These are phyloP conservation scores for Leptinotarsa peninsularis DNA, from an alignment of 2,888 invertebrate genomes.

Conservation along the genomic window DNA sequence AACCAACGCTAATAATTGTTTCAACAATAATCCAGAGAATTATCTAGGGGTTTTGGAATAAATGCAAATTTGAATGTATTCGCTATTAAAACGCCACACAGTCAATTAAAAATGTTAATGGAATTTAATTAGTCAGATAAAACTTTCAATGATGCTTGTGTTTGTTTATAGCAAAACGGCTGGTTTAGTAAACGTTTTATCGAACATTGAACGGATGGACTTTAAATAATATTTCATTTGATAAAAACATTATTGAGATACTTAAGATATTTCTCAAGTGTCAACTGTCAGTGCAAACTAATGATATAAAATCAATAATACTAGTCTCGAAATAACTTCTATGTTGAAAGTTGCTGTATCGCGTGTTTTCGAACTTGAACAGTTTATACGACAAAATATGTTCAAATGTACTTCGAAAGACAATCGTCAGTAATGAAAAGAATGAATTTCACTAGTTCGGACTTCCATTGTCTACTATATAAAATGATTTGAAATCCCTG, in stretches of 20 bases:
- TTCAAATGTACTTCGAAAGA: no score
- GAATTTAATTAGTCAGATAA: slow-evolving; percentile 23
- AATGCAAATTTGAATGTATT: slow-evolving; percentile 43
- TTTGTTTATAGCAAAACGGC: slow-evolving; percentile 13
- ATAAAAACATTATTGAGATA: not conserved
- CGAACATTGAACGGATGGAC: not conserved
- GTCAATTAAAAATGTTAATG: slow-evolving; percentile 34
- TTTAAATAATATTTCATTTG: not conserved
- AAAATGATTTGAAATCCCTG: no score
- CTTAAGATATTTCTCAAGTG: not conserved
- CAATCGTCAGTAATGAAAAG: no score
- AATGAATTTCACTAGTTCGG: no score
- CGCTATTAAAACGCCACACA: slow-evolving; percentile 32
- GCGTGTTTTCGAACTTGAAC: no score
- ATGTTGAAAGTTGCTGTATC: no score
- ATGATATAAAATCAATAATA: no score
- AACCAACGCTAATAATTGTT: slow-evolving; percentile 44
- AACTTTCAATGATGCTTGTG: slow-evolving; percentile 8
- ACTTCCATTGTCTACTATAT: no score
- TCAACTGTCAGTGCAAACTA: no score
- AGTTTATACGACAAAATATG: no score
- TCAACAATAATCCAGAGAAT: slow-evolving; percentile 43
- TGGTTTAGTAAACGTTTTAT: slow-evolving; percentile 2
- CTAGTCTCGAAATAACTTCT: no score
- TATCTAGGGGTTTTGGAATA: slow-evolving; percentile 43